Evolutionary conservation across 2,797 vertebrate species (phyloP), one percentile per base, ranked within the genome.

Genomic region (Phaenicophaeus curvirostris): DNA sequence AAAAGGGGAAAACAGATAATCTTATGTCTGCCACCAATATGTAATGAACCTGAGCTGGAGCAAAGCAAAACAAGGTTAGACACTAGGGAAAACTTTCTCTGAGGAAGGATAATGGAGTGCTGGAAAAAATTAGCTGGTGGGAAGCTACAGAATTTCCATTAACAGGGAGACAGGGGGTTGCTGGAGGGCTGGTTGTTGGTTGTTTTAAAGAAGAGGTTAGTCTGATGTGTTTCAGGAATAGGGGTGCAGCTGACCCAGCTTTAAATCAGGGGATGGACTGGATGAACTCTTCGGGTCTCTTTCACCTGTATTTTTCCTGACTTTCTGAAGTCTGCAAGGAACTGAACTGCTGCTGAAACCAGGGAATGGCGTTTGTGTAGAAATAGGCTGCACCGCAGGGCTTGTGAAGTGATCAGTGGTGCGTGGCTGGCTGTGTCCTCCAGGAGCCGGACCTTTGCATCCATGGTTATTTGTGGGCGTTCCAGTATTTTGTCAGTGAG

Each of bases 41-140:
- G 51, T 62, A 48, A 58, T 48, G 35, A 73, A 35, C 66, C 51
- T 62, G 66, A 94, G 90, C 17, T 72, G 71, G 51, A 90, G 71
- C 80, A 66, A 65, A 87, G 84, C 54, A 55, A 79, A 95, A 72
- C 39, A 76, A 42, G 51, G 86, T 90, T 96, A 88, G 69, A 62
- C 18, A 41, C 13, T 25, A 90, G 67, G 58, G 42, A 58, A 20
- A 78, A 4, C 30, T 39, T 92, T 15, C 21, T 84, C 42, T 81
- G 67, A 84, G 66, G 35, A 78, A 79, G n/a, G 46, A 48, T 51
- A 73, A 61, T 33, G 59, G 72, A 81, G 24, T 31, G 12, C 35
- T 88, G 39, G 31, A 84, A 78, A 66, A 25, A 87, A 62, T 8
- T 39, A 46, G 14, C 72, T 75, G 21, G 23, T 62, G 66, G n/a